Evolutionary conservation across 2,113 vertebrate species (phyloP).

Genomic region (Solea solea): DNA sequence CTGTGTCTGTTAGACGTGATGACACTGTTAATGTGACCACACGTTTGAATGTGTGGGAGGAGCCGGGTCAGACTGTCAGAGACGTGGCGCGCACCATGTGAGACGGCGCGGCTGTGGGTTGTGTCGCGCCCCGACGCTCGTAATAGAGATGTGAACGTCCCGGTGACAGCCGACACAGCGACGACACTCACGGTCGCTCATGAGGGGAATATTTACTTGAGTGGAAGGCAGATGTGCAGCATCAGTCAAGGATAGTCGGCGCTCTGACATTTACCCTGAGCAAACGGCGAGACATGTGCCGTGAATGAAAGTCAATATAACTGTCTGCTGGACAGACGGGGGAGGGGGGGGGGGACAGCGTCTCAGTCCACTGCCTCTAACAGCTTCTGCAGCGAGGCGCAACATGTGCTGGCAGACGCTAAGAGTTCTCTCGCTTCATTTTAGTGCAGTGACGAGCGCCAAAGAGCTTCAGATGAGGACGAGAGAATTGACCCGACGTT

Average conservation of each 20-base stretch:
- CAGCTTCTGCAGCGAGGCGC: constrained; percentile 36
- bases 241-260: constrained; percentile 59
- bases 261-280: constrained; percentile 65
- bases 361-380: constrained; percentile 48
- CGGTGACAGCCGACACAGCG: constrained; percentile 42
- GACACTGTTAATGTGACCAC: constrained; percentile 20
- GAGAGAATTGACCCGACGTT: constrained; percentile 21
- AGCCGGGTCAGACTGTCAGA: constrained; percentile 46
- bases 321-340: constrained; percentile 36
- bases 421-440: constrained; percentile 50
- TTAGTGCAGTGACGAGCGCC: constrained; percentile 22
- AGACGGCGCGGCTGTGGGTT: constrained; percentile 23
- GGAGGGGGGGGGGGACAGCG: not conserved
- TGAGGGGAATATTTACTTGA: constrained; percentile 56
- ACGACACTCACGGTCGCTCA: constrained; percentile 24
- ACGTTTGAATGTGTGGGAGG: constrained; percentile 31
- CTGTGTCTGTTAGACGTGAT: constrained; percentile 18
- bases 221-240: constrained; percentile 48
- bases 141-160: constrained; percentile 56
- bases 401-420: constrained; percentile 37
- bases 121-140: constrained; percentile 46
- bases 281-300: constrained; percentile 59
- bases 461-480: constrained; percentile 21
- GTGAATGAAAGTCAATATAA: constrained; percentile 65
- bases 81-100: constrained; percentile 31